Evolutionary conservation across 2,797 vertebrate species (phyloP).

Genomic region (Geotrypetes seraphini): DNA sequence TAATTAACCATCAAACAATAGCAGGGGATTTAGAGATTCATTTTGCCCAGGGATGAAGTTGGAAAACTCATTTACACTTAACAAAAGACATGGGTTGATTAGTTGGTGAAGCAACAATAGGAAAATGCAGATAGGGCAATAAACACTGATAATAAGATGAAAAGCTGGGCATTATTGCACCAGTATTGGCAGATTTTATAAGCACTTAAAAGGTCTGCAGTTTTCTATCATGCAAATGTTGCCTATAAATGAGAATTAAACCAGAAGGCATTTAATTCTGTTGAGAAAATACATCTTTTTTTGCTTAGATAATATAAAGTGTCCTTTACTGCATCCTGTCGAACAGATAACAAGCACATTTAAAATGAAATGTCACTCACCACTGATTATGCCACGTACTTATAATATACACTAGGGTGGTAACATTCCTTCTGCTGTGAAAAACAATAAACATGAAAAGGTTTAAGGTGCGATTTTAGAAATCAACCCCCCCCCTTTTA

Average conservation of each 20-base stretch:
- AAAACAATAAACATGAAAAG: too few species aligned
- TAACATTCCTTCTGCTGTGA: too few species aligned
- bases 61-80: conserved; percentile 57
- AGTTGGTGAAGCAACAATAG: conserved; percentile 40
- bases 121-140: conserved; percentile 25
- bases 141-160: conserved; percentile 31
- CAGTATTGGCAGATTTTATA: conserved; percentile 20
- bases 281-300: too few species aligned
- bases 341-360: too few species aligned
- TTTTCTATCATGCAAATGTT: conserved; percentile 37
- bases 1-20: conserved; percentile 60
- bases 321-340: too few species aligned
- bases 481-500: too few species aligned
- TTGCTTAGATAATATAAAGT: too few species aligned
- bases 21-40: conserved; percentile 57
- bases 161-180: conserved; percentile 3
- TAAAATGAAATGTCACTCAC: too few species aligned
- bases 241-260: conserved; percentile 37
- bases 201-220: conserved; percentile 16
- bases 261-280: conserved; percentile 1
- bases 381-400: too few species aligned
- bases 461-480: too few species aligned
- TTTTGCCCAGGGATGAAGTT: conserved; percentile 22
- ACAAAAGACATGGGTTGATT: conserved; percentile 50
- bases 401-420: too few species aligned